phyloP scores from a whole-genome alignment of 2,888 invertebrate species.

The Galerucella calmariensis region DNA sequence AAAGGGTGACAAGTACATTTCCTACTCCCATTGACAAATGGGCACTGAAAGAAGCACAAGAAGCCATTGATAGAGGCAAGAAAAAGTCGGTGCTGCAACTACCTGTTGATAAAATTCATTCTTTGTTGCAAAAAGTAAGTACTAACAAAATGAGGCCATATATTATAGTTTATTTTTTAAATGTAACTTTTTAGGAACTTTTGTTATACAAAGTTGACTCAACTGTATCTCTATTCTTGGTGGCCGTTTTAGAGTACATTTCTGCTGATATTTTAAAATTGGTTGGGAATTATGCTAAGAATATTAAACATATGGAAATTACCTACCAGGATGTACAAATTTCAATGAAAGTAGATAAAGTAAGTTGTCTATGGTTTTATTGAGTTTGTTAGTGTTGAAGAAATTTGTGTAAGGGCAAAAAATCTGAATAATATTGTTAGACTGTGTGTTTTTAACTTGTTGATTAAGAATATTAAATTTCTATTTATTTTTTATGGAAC shows the following conservation, averaged over 20 bases:
- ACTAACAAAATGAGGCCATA: not conserved
- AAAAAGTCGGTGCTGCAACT: constrained; percentile 79
- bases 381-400: constrained; percentile 9
- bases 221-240: constrained; percentile 89
- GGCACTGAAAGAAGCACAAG: constrained; percentile 91
- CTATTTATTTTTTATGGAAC: too few species aligned
- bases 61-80: constrained; percentile 82
- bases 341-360: constrained; percentile 98
- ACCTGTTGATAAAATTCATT: constrained; percentile 91
- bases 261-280: constrained; percentile 95
- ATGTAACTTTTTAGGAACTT: constrained; percentile 74
- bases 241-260: constrained; percentile 94
- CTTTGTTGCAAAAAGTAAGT: constrained; percentile 81
- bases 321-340: constrained; percentile 95
- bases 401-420: not conserved
- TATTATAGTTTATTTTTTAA: not conserved
- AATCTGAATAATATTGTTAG: not conserved
- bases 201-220: constrained; percentile 87
- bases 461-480: too few species aligned
- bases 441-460: not conserved
- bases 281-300: constrained; percentile 97
- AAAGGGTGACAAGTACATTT: constrained; percentile 89
- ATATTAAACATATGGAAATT: constrained; percentile 91
- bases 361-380: constrained; percentile 58
- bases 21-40: constrained; percentile 95